Conservation (phyloP, 2,113 vertebrate genomes). For the Tor tambroides region DNA sequence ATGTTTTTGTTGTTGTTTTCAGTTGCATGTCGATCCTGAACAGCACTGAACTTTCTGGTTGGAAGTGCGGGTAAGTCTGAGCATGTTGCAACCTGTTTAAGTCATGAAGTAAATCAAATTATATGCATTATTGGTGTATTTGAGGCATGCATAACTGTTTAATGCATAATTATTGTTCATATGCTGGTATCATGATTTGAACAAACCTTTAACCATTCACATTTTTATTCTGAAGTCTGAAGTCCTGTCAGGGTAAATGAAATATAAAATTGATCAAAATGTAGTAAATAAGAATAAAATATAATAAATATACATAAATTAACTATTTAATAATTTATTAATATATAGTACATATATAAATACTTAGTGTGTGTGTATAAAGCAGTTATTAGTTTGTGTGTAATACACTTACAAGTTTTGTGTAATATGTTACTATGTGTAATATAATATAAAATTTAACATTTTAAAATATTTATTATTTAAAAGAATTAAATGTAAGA, state of each 20-base stretch:
- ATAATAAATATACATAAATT: no score
- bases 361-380: not conserved
- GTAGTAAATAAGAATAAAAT: no score
- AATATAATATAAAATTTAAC: no score
- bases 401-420: no score
- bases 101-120: not conserved
- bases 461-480: no score
- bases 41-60: slow-evolving; percentile 69
- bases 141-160: not conserved
- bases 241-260: not conserved
- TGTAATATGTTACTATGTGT: no score
- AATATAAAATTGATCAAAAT: no score
- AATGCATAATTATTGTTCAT: not conserved
- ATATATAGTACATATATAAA: no score
- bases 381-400: no score
- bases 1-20: slow-evolving; percentile 41
- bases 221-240: not conserved
- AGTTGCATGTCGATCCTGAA: slow-evolving; percentile 76
- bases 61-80: slow-evolving; percentile 77
- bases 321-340: no score
- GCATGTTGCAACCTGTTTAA: no score
- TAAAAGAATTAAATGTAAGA: no score
- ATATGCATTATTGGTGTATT: not conserved
- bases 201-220: not conserved
- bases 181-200: not conserved